Conservation (phyloP, 2,888 invertebrate genomes). For the Melanostoma scalare region DNA sequence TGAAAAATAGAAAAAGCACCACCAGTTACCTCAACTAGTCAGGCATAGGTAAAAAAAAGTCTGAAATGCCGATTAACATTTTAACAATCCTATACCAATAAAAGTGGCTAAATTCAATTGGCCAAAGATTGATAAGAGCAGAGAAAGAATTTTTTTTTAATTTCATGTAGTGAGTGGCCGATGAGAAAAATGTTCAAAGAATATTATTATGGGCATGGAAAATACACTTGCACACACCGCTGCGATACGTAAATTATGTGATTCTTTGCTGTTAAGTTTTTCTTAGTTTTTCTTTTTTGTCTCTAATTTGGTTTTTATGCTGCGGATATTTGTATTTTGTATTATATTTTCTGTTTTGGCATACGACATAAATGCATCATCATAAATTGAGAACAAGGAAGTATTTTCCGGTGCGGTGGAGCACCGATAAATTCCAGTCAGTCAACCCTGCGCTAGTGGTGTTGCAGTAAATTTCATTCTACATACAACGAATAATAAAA, state of each 20-base stretch:
- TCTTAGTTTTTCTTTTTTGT: constrained; percentile 21
- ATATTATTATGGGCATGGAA: constrained; percentile 19
- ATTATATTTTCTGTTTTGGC: constrained; percentile 28
- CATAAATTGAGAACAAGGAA: constrained; percentile 31
- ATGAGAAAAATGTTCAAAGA: constrained; percentile 33
- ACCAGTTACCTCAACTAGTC: too few relatives aligned
- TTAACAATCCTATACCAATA: constrained; percentile 14
- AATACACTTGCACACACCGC: constrained; percentile 29
- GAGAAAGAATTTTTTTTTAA: constrained; percentile 37
- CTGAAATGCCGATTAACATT: constrained; percentile 35
- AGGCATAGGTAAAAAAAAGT: constrained; percentile 48
- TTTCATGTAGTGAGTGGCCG: constrained; percentile 1
- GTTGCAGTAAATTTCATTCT: constrained; percentile 42
- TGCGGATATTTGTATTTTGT: constrained; percentile 32
- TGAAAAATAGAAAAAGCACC: constrained; percentile 9
- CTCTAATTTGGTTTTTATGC: constrained; percentile 14
- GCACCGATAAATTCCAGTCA: constrained; percentile 35
- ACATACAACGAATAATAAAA: constrained; percentile 41
- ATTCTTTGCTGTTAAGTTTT: constrained; percentile 1
- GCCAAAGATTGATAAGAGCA: constrained; percentile 62
- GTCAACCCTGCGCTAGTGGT: constrained; percentile 44
- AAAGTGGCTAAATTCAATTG: constrained; percentile 54
- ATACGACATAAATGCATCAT: neutral
- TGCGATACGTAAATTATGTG: constrained; percentile 22
- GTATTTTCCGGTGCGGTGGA: constrained; percentile 40